Conservation (phyloP, 2,888 invertebrate species). For the Hyles lineata region DNA sequence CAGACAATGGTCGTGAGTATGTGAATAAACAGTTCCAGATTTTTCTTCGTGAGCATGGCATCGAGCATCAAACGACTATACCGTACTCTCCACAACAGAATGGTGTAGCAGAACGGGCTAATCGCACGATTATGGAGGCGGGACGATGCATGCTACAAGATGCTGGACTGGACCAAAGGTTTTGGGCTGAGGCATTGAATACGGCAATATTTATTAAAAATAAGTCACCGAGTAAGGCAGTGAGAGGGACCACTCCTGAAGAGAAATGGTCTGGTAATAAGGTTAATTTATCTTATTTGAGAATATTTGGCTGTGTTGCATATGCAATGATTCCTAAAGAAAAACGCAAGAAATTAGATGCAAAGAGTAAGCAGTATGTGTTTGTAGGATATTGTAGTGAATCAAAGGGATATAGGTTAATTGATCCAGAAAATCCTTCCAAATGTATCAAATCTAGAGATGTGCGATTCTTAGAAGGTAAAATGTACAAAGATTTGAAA, state of each 20-base stretch:
- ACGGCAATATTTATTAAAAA: slow-evolving; percentile 30
- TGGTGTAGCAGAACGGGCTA: too few relatives aligned
- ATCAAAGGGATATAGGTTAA: slow-evolving; percentile 41
- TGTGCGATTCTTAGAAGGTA: too few relatives aligned
- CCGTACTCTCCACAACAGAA: too few relatives aligned
- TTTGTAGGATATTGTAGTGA: slow-evolving; percentile 40
- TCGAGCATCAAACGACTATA: too few relatives aligned
- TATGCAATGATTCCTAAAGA: slow-evolving; percentile 29
- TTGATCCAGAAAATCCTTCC: too few relatives aligned
- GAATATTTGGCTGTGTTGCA: slow-evolving; percentile 35
- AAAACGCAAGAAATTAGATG: slow-evolving; percentile 31
- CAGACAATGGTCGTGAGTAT: slow-evolving; percentile 34
- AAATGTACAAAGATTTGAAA: too few relatives aligned
- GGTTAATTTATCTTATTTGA: slow-evolving; percentile 29
- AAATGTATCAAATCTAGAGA: too few relatives aligned
- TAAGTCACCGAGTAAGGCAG: too few relatives aligned
- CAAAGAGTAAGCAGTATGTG: slow-evolving; percentile 29
- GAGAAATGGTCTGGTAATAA: slow-evolving; percentile 32
- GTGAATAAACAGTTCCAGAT: slow-evolving; percentile 22
- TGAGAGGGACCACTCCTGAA: slow-evolving; percentile 17
- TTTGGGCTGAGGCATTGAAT: slow-evolving; percentile 30
- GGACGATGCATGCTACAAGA: too few relatives aligned
- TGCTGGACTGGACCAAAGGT: too few relatives aligned
- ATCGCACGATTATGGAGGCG: too few relatives aligned
- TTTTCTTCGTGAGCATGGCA: too few relatives aligned